Base-by-base conservation (phyloP, 2,888 invertebrate genomes). In the Lochmaea capreae region DNA sequence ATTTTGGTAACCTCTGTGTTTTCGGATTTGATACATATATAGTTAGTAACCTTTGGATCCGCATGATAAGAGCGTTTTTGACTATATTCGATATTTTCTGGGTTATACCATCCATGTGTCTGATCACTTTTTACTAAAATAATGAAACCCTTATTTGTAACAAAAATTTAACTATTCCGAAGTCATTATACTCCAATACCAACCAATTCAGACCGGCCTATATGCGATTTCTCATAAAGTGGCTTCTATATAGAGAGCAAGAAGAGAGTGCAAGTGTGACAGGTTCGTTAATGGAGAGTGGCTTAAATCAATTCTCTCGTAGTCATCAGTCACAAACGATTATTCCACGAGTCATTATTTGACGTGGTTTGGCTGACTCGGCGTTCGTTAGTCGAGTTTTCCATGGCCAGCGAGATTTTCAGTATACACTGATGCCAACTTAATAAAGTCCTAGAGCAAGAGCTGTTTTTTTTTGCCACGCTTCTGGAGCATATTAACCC, bases 281-380 rank as follows among this genome's bases (percentile, higher is more conserved):
- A 80, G 79, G 70, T 74, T 78, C 80, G 76, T 81, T 83, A 83
- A 83, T 83, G 81, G 79, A 81, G 78, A 83, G 81, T 83, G 81
- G 82, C 83, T 82, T 79, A 80, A 83, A 85, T 84, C 84, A 84
- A 85, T 85, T 84, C 83, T 79, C 78, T 81, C 78, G 78, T 79
- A 83, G 83, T 83, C 83, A 83, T 83, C 82, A 83, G 83, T 83
- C 84, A 83, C 83, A 79, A 81, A 84, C 82, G 84, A 85, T 85
- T 85, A 86, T 85, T 83, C 82, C 79, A 76, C 79, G 81, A 81
- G 81, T 81, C 81, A 82, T 83, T 81, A 75, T 74, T 67, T 79
- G 81, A 79, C 79, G 81, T 77, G 79, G 79, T 74, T 77, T 77
- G 75, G 79, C 84, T 84, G 83, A 85, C 79, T 85, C 85, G 84